Base-by-base conservation (phyloP, 2,888 invertebrate species). In the Patella pellucida region DNA sequence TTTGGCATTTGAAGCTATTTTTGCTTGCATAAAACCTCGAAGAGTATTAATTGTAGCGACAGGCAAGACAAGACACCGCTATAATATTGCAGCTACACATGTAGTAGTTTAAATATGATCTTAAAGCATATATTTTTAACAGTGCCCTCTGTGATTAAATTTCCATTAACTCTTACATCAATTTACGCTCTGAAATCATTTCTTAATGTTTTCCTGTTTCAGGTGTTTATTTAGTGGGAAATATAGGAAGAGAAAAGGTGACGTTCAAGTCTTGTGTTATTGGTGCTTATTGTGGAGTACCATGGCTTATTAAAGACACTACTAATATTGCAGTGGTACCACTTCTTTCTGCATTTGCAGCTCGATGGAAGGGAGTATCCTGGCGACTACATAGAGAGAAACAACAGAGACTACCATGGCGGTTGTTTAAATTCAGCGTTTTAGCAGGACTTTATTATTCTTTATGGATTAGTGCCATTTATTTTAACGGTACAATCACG, bases 191-290 rank as follows among this genome's bases (percentile, higher is more conserved):
- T n/a, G n/a, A n/a, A n/a, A n/a, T n/a, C n/a, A n/a, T n/a, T n/a
- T n/a, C n/a, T n/a, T n/a, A n/a, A n/a, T n/a, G n/a, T n/a, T n/a
- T n/a, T 74, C 74, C 78, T 68, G 31, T 88, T 91, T 27, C 89
- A 96, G 98, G 97, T 84, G 95, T 97, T 0, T 96, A 96, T 95
- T 93, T 94, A 0, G 96, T 97, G 12, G 97, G 97, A 50, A 98
- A 97, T 87, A 95, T 97, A 80, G 97, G 97, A 0, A 93, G 95
- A 2, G 95, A 97, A 88, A 92, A 93, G 85, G 97, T 97, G 1
- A 91, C 93, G 0, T 92, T 96, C 52, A 94, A 94, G 92, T 93
- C 94, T 88, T 93, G 96, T 0, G 88, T 96, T 0, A 73, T 94
- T 0, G 94, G 94, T 0, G 94, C 97, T 0, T 94, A 95, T 84